Evolutionary conservation across 2,888 invertebrate genomes (phyloP).

Genomic region (Calliopum simillimum): DNA sequence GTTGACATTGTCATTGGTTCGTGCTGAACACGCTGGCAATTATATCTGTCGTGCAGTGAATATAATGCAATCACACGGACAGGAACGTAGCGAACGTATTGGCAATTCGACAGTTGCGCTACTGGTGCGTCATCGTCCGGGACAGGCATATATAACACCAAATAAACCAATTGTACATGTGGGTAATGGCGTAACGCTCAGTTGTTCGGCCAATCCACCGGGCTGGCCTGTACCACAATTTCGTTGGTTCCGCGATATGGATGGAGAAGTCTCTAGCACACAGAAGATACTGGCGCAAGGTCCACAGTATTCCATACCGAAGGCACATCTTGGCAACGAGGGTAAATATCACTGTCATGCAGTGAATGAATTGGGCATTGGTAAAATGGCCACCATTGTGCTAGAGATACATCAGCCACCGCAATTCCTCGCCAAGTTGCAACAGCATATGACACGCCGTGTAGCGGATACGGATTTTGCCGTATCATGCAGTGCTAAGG

Average conservation of each 20-base stretch:
- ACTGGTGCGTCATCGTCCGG: conserved; percentile 87
- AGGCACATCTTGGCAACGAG: conserved; percentile 86
- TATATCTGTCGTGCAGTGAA: conserved; percentile 92
- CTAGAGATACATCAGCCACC: conserved; percentile 91
- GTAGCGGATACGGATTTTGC: conserved; percentile 84
- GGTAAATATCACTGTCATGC: conserved; percentile 92
- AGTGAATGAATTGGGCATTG: conserved; percentile 88
- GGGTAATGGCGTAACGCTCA: conserved; percentile 83
- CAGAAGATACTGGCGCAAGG: conserved; percentile 82
- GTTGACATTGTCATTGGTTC: conserved; percentile 79
- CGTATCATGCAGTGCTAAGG: conserved; percentile 86
- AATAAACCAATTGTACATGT: conserved; percentile 87
- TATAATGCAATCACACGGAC: conserved; percentile 79
- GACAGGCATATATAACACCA: conserved; percentile 84
- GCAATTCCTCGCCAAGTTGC: conserved; percentile 83
- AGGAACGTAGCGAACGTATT: conserved; percentile 78
- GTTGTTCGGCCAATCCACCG: conserved; percentile 87
- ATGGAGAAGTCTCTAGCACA: conserved; percentile 70
- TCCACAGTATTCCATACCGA: conserved; percentile 85
- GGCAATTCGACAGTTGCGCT: conserved; percentile 87
- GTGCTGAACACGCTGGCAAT: conserved; percentile 87
- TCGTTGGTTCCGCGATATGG: conserved; percentile 87
- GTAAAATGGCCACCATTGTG: conserved; percentile 84
- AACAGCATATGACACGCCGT: conserved; percentile 83
- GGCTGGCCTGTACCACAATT: conserved; percentile 94